Base-by-base conservation (phyloP, 1,140 invertebrate genomes). In the Brachystomella parvula region DNA sequence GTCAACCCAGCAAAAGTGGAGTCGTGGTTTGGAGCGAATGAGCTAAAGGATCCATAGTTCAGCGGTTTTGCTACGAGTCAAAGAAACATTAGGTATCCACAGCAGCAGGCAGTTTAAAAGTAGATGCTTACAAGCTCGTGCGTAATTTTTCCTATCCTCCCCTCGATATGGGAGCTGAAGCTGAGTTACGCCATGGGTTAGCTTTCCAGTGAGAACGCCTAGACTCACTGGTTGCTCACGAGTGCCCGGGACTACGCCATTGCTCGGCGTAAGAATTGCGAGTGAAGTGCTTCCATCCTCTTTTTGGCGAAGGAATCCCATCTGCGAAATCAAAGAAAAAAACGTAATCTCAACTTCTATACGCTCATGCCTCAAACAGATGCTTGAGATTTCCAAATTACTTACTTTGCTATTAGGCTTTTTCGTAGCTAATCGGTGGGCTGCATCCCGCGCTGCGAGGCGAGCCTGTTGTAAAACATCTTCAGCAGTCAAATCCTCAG, bases 21-120 rank as follows among this genome's bases (percentile, higher is more conserved):
- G 78, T 98, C 95, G 78, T 94, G 94, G 24, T 86, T 86, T 0
- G 96, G 96, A 1, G 94, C 94, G 81, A 96, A 96, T 1, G 92
- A 94, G 39, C 91, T 89, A 81, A 94, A 98, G 2, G 94, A 87
- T 0, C 94, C 95, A 77, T 97, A 97, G 76, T 93, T 90, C 1
- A 96, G 78, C 0, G 94, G 91, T 76, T 92, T 92, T 1, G 95
- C 91, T 76, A 76, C 29, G 78, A 78, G 35, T n/a, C 3, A 66
- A 65, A 69, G 19, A 57, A 53, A 31, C 57, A n/a, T 61, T 17
- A 47, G 47, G 12, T 47, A 65, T 35, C 31, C 31, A 28, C 12
- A 15, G 6, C 30, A 29, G 61, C 39, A 66, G 33, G 15, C 21
- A 63, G 12, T 63, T 47, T 31, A 29, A 68, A 58, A 39, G 61